phyloP scores from a whole-genome alignment of 2,797 vertebrate species.

The Gallinago nigripennis region DNA sequence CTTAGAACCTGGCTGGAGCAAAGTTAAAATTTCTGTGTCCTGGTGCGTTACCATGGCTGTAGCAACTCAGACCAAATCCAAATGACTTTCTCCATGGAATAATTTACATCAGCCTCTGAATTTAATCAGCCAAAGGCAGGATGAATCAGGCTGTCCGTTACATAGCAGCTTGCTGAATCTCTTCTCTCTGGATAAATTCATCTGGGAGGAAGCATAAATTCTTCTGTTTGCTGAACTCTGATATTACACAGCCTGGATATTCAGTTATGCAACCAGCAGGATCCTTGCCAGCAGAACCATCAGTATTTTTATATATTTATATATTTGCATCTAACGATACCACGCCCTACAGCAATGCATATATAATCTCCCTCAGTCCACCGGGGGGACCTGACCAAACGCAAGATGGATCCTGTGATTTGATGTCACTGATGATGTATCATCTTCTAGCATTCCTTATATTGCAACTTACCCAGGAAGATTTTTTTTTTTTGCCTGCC shows the following conservation, averaged over 20 bases:
- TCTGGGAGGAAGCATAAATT: constrained; percentile 39
- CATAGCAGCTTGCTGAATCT: constrained; percentile 43
- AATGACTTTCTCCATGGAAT: background rate
- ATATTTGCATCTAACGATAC: background rate
- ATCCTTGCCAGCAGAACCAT: constrained; percentile 21
- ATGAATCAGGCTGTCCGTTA: constrained; percentile 17
- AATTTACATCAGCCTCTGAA: constrained; percentile 30
- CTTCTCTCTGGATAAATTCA: constrained; percentile 29
- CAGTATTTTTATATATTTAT: background rate
- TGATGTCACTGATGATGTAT: background rate
- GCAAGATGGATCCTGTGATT: background rate
- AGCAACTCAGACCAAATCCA: background rate
- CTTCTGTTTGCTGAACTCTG: constrained; percentile 46
- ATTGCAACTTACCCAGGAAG: background rate
- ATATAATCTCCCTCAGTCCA: background rate
- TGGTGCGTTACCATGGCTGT: background rate
- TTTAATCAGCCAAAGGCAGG: constrained; percentile 27
- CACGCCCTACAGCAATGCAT: background rate
- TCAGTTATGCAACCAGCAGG: constrained; percentile 27
- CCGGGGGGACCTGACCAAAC: background rate
- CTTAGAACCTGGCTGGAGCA: background rate
- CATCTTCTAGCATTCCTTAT: background rate
- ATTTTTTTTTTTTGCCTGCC: background rate
- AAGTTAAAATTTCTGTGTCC: background rate
- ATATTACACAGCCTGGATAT: constrained; percentile 8